Base-by-base conservation (phyloP, 2,797 vertebrate species). In the Scolopax bukidnonensis region DNA sequence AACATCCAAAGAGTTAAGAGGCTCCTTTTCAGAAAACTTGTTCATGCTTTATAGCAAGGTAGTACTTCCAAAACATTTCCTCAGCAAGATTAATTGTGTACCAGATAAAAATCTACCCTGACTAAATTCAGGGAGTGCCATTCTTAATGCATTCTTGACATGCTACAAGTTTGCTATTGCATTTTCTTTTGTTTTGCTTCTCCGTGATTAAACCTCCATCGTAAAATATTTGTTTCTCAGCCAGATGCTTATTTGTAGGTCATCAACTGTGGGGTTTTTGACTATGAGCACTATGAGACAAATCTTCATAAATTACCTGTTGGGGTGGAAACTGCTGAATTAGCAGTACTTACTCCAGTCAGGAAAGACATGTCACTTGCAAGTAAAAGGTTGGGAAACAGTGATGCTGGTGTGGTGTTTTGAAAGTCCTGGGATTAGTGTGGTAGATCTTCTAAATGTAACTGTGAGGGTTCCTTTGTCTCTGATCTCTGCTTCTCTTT, bases 1-100 rank as follows among this genome's bases (percentile, higher is more conserved):
- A 73, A 50, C 0, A 0, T 16, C 9, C 16, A 14, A 33, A 36
- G 30, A 63, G 19, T 33, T 13, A 75, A 13, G 1, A 2, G 28
- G 47, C 59, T 23, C 27, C 51, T 41, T 57, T 60, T 69, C 63
- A 51, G 67, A 78, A 91, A 78, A 40, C 30, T 61, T 78, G 45
- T 77, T 92, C 64, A 14, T 76, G 50, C 43, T 91, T 87, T 41
- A 18, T 21, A 86, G 59, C 70, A 78, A 16, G 16, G 18, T 69
- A 50, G 9, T 78, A 63, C 28, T 48, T 76, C 30, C 48, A 84
- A 0, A 85, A 63, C 38, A 38, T 54, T 73, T 79, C 40, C 21
- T 79, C 20, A 33, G 36, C 0, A 0, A 88, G 73, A 11, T 48
- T 81, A 65, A 63, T 86, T 47, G 24, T 56, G 6, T 21, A 59